Evolutionary conservation across 2,113 vertebrate genomes (phyloP).

Genomic region (Prochilodus magdalenae): DNA sequence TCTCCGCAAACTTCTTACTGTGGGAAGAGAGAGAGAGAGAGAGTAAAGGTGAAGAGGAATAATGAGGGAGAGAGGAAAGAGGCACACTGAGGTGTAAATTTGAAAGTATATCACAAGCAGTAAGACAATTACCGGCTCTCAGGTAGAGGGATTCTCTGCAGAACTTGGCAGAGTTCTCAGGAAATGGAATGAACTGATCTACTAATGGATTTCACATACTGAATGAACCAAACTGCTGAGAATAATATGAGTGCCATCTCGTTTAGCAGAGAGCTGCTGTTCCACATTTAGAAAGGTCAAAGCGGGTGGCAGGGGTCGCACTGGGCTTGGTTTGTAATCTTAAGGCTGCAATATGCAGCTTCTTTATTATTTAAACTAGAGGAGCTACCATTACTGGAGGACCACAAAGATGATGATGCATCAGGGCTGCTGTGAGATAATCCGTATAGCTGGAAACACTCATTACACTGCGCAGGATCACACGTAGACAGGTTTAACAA

Average conservation of each 20-base stretch:
- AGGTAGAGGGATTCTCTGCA: no score
- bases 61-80: not conserved
- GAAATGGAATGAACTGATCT: not conserved
- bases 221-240: not conserved
- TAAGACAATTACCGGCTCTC: not conserved
- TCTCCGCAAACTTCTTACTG: conserved; percentile 87
- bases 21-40: conserved; percentile 16
- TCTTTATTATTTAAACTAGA: no score
- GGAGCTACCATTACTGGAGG: no score
- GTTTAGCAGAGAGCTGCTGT: not conserved
- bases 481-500: no score
- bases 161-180: not conserved
- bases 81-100: conserved; percentile 16
- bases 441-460: no score
- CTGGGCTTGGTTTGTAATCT: not conserved
- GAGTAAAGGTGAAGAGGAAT: not conserved
- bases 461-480: no score
- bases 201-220: not conserved
- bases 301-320: not conserved
- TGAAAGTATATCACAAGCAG: not conserved
- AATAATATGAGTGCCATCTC: no score
- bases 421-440: no score
- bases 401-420: no score
- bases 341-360: not conserved
- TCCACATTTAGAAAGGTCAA: not conserved